phyloP scores from a whole-genome alignment of 1,140 invertebrate genomes.

The Teleogryllus occipitalis region DNA sequence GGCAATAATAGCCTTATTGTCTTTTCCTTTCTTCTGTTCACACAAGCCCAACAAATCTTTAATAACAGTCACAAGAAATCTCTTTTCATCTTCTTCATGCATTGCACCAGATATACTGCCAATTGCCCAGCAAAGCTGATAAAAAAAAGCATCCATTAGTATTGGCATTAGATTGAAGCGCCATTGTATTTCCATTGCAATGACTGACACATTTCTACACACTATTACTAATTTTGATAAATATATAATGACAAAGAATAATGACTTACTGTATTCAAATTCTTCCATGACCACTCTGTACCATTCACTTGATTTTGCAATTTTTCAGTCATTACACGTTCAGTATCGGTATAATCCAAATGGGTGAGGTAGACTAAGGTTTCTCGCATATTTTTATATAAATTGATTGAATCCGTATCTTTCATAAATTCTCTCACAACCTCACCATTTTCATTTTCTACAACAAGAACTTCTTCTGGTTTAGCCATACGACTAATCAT shows the following conservation, averaged over 20 bases:
- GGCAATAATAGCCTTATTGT: slow-evolving; percentile 99
- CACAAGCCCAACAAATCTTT: slow-evolving; percentile 97
- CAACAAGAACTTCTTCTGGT: slow-evolving; percentile 99
- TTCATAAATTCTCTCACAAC: slow-evolving; percentile 99
- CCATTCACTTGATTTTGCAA: slow-evolving; percentile 98
- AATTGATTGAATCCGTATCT: slow-evolving; percentile 98
- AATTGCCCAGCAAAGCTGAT: slow-evolving; percentile 94
- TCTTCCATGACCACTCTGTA: slow-evolving; percentile 99
- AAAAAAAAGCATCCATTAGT: background rate
- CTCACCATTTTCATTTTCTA: slow-evolving; percentile 99
- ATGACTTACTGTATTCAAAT: slow-evolving; percentile 82
- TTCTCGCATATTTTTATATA: slow-evolving; percentile 99
- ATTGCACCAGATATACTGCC: slow-evolving; percentile 98
- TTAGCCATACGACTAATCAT: slow-evolving; percentile 99
- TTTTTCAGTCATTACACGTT: slow-evolving; percentile 98
- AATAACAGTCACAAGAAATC: slow-evolving; percentile 98
- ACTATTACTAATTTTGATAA: background rate
- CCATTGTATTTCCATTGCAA: background rate
- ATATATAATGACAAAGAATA: background rate
- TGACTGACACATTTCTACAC: background rate
- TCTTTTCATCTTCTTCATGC: slow-evolving; percentile 98
- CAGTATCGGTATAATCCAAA: slow-evolving; percentile 95
- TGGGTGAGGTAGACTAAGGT: slow-evolving; percentile 98
- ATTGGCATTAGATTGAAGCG: background rate
- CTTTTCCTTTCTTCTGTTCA: slow-evolving; percentile 99